Base-by-base conservation (phyloP, 2,113 vertebrate species). In the Mola mola region DNA sequence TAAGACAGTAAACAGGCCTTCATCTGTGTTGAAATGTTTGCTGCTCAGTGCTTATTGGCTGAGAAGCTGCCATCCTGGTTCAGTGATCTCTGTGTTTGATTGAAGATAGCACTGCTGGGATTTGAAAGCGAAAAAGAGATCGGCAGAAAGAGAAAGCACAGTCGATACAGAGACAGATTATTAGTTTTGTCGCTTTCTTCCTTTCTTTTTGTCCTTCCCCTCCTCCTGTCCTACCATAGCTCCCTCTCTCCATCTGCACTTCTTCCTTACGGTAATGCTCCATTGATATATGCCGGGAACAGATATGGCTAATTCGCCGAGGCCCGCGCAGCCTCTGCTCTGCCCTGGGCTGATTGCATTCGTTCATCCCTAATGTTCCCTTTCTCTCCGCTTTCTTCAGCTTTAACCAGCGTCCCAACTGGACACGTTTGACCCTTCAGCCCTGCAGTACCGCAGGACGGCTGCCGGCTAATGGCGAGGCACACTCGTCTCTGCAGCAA, bases 261-360 rank as follows among this genome's bases (percentile, higher is more conserved):
- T 74, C 48, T 75, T 65, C 57, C 50, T 82, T 76, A 78, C 72
- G 26, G 76, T 82, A 87, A 87, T 83, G 80, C 86, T 67, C 53
- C 84, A 82, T 88, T 85, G 86, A 85, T 88, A 82, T 52, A 42
- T 82, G 78, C 80, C 73, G 80, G 82, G 78, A 87, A 89, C 25
- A 74, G 58, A 74, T 65, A 66, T 66, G 38, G 74, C 76, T 87
- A 79, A 82, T 79, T 83, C 83, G 72, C 82, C 66, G 71, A 78
- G 67, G 66, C 57, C 49, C 47, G 75, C 77, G 75, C 66, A 9
- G 78, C 51, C 61, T 64, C n/a, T 29, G 55, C 71, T 63, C 52
- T 47, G 79, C 70, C 58, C 17, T 48, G 38, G 42, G 75, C 60
- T 65, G 68, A 78, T 71, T 61, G 75, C 72, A 53, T 50, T 59